Evolutionary conservation across 2,113 vertebrate species (phyloP), one percentile per base, ranked within the genome.

Genomic region (Varanus komodoensis): DNA sequence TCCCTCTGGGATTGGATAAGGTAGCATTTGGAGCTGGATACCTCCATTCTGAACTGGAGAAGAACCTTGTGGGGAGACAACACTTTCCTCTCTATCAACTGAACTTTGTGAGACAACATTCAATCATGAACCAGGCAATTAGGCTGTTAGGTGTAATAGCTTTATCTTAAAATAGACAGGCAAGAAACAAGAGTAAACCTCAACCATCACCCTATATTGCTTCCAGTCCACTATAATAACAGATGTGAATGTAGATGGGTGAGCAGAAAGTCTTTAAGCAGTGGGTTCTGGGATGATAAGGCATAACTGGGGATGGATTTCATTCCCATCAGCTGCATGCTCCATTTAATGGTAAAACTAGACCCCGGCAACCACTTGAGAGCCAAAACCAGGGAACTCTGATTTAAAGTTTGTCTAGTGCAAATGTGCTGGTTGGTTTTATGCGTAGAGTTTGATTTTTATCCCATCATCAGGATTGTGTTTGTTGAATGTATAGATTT

Each of bases 401-500:
- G 32, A 6, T 6, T 54, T 48, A 54, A 73, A 73, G 32, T 54
- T 86, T 73, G 21, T n/a, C 73, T 54, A 86, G 38, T 74, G 29
- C 21, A 17, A 77, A 79, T 80, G 5, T 15, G 68, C 8, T 32
- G 57, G 57, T 6, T 78, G 34, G 69, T 85, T 88, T 92, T 86
- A 85, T 23, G 19, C 1, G 78, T 57, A 48, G 89, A 71, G 90
- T n/a, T 68, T 75, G 75, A 67, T 86, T 27, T 83, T 32, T 44
- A 12, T 44, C 71, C 73, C 68, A 84, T 5, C 79, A 57, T 84
- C 69, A 82, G 87, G 48, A 77, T 8, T 88, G 50, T 44, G 15
- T 92, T 90, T 84, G 64, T 12, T 86, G 88, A 90, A 93, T 86
- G 14, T 71, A 6, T 90, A 0, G 82, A 69, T 91, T 94, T 92